Evolutionary conservation across 2,888 invertebrate species (phyloP), one percentile per base, ranked within the genome.

Genomic region (Candidula unifasciata): DNA sequence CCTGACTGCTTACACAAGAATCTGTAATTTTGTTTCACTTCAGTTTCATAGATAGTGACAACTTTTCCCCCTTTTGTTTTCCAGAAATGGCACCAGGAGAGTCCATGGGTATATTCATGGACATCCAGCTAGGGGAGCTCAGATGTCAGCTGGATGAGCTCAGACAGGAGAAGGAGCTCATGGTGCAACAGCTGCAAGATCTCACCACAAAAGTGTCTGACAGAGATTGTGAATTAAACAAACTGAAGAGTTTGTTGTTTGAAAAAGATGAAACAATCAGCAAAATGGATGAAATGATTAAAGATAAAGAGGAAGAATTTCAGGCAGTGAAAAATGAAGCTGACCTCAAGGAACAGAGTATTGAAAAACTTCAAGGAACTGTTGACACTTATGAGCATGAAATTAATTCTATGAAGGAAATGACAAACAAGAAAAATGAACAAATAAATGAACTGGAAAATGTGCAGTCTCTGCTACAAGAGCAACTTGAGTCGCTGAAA

Each of bases 121-220:
- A 89, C 57, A 85, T 86, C 54, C 86, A 89, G 68, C 68, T 88
- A 1, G 87, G 88, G 33, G 88, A 88, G 33, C 80, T 89, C 30
- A 86, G 85, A 60, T 71, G 85, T 44, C 77, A 83, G 66, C 71
- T 89, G 52, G 74, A 82, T 16, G 83, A 84, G 5, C 54, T 89
- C n/a, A 86, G 85, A 60, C 84, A 83, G 64, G 88, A 89, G 60
- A 76, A 84, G 5, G 66, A 74, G 18, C 87, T 89, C 57, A 82
- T 88, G n/a, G 86, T 84, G 52, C 57, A 74, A n/a, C 84, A 88
- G 54, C 85, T 88, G 57, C 84, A 84, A 21, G 64, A 69, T 33
- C 69, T 80, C 21, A 80, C n/a, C 10, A 16, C n/a, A 0, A 69
- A 54, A 18, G 27, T 80, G 16, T 21, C 30, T 44, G 27, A 5